Base-by-base conservation (phyloP, 1,140 invertebrate genomes). In the Heliconius congener region DNA sequence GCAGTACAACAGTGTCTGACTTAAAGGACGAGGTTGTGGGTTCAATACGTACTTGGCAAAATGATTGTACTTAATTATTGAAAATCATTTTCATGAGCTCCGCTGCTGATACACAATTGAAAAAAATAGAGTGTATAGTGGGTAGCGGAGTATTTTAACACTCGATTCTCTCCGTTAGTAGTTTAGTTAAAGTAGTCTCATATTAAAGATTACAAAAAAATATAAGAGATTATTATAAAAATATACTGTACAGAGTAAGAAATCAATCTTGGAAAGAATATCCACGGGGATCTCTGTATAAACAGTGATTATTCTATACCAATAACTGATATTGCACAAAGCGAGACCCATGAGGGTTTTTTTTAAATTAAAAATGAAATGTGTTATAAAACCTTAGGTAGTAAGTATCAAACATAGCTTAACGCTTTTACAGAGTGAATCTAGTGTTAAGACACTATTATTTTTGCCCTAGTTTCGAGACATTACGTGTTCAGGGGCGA, bases 261-360 rank as follows among this genome's bases (percentile, higher is more conserved):
- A 66, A 66, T 30, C 27, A 66, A 66, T 66, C 27, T 27, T 3
- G 0, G 11, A 6, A 66, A 11, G 3, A 27, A 57, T 30, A 66
- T 30, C 60, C 60, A 16, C 27, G 60, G 60, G 60, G 60, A 66
- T 30, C 27, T 66, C 27, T 66, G 60, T 30, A 30, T 66, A 66
- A 66, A 66, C 60, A 66, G 60, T 66, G 60, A 66, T 66, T 66
- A 66, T 13, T 66, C 60, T 66, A 1, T 66, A 30, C 23, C 60
- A 66, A 66, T 66, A 66, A 66, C 13, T 66, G 27, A 66, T 66
- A 66, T 66, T 66, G 60, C 60, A 66, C 57, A 27, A 60, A 27
- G 60, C 23, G 23, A 66, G 27, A 1, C 60, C 60, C 60, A 13
- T 6, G 27, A 30, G 60, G 19, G 11, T 13, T 30, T 60, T 27